Conservation (phyloP, 1,140 invertebrate species). For the Gonatopus flavifemur region DNA sequence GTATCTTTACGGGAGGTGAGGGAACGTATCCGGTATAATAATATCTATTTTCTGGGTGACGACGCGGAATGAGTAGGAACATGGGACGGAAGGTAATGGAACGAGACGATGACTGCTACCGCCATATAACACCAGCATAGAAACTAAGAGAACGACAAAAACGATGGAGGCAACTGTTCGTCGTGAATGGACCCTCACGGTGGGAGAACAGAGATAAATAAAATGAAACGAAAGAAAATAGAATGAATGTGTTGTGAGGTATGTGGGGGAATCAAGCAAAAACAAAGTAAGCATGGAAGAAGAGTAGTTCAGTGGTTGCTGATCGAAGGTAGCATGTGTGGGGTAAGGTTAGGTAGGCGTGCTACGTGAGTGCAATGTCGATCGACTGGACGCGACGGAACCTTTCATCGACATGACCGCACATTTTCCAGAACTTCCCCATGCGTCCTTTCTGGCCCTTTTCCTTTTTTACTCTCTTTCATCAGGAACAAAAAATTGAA, state of each 20-base stretch:
- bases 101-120: constrained; percentile 28
- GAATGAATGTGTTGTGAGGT: constrained; percentile 22
- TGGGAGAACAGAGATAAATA: constrained; percentile 32
- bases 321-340: constrained; percentile 18
- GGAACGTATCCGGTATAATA: constrained; percentile 39
- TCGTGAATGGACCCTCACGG: constrained; percentile 23
- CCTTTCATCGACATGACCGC: no score
- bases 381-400: constrained; percentile 8
- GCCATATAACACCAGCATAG: no score
- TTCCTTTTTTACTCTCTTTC: no score
- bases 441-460: constrained; percentile 16
- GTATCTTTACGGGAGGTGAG: constrained; percentile 24
- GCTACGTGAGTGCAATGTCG: constrained; percentile 28
- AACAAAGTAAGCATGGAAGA: no score
- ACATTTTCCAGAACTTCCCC: no score
- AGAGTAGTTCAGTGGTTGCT: no score
- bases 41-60: constrained; percentile 46
- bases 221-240: constrained; percentile 43
- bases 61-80: constrained; percentile 37
- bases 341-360: constrained; percentile 18
- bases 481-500: no score
- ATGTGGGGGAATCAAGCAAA: no score
- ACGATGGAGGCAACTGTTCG: constrained; percentile 12
- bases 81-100: constrained; percentile 18
- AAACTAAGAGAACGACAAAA: constrained; percentile 21